Evolutionary conservation across 2,888 invertebrate species (phyloP), one percentile per base, ranked within the genome.

Genomic region (Cinara cedri): DNA sequence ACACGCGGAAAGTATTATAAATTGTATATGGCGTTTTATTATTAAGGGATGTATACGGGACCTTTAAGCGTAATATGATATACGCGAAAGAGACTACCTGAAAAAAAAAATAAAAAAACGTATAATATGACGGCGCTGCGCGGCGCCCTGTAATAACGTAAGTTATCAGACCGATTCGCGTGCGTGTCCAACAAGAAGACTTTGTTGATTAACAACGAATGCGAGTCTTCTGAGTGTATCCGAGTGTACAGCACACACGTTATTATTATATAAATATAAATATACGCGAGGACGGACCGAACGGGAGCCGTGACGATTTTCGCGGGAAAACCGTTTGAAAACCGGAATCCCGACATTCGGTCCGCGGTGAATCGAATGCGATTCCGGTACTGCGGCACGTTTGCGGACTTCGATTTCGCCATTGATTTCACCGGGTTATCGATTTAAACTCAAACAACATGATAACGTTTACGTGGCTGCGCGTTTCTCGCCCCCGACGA

Each of bases 141-240:
- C 34, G 34, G 14, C 19, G 60, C 72, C 62, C 62, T 72, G 72
- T 72, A 62, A 72, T 72, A 72, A 72, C 34, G 62, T 49, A 9
- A 8, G 62, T 72, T n/a, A n/a, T n/a, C 24, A 16, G 24, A 19
- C 62, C 24, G 62, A 72, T 62, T 49, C 34, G n/a, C n/a, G 72
- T 49, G 34, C 10, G 19, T 34, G 34, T 62, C 49, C 19, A 26
- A 60, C 19, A 60, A 60, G 60, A 60, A 60, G 60, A 62, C 26
- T 19, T 72, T 46, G 60, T 60, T 72, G 60, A 49, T 72, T 60
- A 60, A 60, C 72, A n/a, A n/a, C n/a, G n/a, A n/a, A n/a, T n/a
- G n/a, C n/a, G n/a, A n/a, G n/a, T n/a, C n/a, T n/a, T n/a, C n/a
- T 3, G 19, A 26, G 26, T 46, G n/a, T 11, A 26, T 54, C 4